Percentiles rank a stretch among this genome's conserved stretches.
Evolutionary conservation across 2,113 vertebrate genomes (phyloP).

Genomic region (Atherinomorus stipes): DNA sequence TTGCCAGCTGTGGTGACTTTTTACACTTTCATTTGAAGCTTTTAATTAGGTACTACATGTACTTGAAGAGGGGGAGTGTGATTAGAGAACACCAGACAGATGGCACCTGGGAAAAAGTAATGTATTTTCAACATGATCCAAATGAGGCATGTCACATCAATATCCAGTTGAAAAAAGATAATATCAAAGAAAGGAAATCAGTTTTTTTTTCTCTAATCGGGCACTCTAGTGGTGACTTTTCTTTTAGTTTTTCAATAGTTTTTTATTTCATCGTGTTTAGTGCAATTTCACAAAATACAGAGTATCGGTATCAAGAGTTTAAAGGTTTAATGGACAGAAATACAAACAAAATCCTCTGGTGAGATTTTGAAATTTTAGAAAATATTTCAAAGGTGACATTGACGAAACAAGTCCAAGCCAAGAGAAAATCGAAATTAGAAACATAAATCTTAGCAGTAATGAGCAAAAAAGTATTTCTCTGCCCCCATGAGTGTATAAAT

Average conservation of each 20-base stretch:
- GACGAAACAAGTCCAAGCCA: background rate
- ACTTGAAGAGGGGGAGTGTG: conserved; percentile 85
- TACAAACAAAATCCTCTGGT: too few relatives aligned
- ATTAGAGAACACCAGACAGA: conserved; percentile 84
- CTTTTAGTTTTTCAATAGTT: background rate
- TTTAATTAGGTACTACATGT: conserved; percentile 96
- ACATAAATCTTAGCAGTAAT: conserved; percentile 32
- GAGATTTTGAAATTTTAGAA: too few relatives aligned
- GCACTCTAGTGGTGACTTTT: background rate
- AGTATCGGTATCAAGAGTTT: too few relatives aligned
- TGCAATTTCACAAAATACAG: background rate
- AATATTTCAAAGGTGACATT: too few relatives aligned
- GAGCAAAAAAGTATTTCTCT: conserved; percentile 1
- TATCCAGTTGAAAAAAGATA: conserved; percentile 14
- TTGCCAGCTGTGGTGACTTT: conserved; percentile 92
- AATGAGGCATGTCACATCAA: conserved; percentile 19
- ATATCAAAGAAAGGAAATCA: background rate
- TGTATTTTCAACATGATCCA: conserved; percentile 39
- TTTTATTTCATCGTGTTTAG: background rate
- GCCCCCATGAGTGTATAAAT: conserved; percentile 43
- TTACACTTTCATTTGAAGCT: conserved; percentile 92
- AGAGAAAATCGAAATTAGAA: background rate
- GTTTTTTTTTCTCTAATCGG: background rate
- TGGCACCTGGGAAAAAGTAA: conserved; percentile 52
- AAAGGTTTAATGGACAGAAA: too few relatives aligned